These are phyloP conservation scores for Macroramphosus scolopax DNA, from an alignment of 2,797 vertebrate genomes.

Conservation along the genomic window DNA sequence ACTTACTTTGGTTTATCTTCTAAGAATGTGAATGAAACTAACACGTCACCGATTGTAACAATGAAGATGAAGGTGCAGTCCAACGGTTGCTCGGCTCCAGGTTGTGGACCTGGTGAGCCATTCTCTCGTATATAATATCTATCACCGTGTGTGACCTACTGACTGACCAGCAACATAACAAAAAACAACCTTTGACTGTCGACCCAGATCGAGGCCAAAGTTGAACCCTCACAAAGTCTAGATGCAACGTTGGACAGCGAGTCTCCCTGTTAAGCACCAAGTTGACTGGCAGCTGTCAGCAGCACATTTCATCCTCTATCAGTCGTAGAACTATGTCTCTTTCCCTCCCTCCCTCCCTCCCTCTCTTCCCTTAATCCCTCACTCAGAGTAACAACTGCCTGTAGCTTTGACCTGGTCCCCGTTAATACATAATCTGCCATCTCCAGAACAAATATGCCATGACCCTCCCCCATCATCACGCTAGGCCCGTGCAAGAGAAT, in stretches of 20 bases:
- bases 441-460: constrained; percentile 53
- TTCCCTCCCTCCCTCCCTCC: not conserved
- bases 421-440: constrained; percentile 70
- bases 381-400: constrained; percentile 55
- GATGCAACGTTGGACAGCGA: constrained; percentile 24
- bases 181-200: constrained; percentile 38
- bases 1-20: too few species aligned
- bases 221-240: constrained; percentile 37
- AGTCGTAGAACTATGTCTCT: constrained; percentile 14
- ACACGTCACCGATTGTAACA: not conserved
- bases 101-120: constrained; percentile 1
- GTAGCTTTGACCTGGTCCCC: constrained; percentile 51
- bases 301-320: constrained; percentile 30
- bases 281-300: constrained; percentile 59
- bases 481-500: constrained; percentile 16
- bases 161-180: constrained; percentile 3
- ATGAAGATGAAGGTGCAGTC: constrained; percentile 3
- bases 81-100: too few species aligned
- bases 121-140: not conserved
- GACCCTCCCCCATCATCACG: constrained; percentile 34
- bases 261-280: constrained; percentile 31
- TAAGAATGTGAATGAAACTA: constrained; percentile 1
- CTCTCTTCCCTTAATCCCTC: constrained; percentile 54
- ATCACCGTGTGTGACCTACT: too few species aligned
- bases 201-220: constrained; percentile 49